Conservation (phyloP, 2,797 vertebrate genomes). For the Sebastes diaconus region DNA sequence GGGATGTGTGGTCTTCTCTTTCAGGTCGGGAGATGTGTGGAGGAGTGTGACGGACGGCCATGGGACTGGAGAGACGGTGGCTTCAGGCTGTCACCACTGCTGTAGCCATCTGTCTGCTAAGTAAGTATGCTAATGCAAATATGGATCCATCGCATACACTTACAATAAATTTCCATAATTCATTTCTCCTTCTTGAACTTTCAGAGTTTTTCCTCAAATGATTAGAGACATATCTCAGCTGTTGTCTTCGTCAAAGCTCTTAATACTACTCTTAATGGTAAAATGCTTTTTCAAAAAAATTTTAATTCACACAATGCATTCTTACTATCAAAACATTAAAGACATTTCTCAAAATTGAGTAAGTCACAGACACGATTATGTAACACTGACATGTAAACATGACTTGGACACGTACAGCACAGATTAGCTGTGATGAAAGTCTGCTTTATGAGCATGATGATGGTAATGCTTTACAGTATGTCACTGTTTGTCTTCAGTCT, state of each 20-base stretch:
- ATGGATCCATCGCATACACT: constrained; percentile 40
- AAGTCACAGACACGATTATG: neutral
- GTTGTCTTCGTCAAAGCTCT: neutral
- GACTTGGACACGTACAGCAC: neutral
- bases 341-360: neutral
- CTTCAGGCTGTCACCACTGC: constrained; percentile 78
- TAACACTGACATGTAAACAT: neutral
- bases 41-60: constrained; percentile 83
- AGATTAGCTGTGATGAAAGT: constrained; percentile 17
- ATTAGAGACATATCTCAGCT: neutral
- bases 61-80: constrained; percentile 84
- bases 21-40: constrained; percentile 80
- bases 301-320: neutral
- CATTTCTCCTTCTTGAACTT: neutral
- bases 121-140: constrained; percentile 76
- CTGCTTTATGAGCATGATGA: neutral
- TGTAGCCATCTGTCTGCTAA: constrained; percentile 78
- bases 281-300: neutral
- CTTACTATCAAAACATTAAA: neutral
- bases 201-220: neutral
- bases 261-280: neutral
- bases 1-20: constrained; percentile 55
- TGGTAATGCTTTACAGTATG: neutral
- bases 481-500: neutral
- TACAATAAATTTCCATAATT: constrained; percentile 19